These are phyloP conservation scores for Penaeus vannamei DNA, from an alignment of 1,140 invertebrate genomes.

Conservation along the genomic window DNA sequence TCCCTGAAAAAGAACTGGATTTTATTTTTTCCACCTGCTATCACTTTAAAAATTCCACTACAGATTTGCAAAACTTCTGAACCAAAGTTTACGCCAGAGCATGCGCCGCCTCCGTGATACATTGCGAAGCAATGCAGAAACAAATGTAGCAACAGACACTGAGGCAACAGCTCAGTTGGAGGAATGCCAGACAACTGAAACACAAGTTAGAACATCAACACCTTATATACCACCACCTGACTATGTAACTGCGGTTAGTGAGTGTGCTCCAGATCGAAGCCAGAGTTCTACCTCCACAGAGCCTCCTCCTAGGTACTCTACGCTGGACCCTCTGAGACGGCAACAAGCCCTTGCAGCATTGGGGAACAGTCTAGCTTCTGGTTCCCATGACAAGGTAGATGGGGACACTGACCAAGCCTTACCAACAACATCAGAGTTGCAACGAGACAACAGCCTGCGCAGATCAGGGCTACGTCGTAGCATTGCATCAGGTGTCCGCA, in stretches of 20 bases:
- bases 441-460: slow-evolving; percentile 33
- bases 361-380: slow-evolving; percentile 6
- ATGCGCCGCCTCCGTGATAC: slow-evolving; percentile 77
- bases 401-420: not conserved
- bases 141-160: slow-evolving; percentile 1
- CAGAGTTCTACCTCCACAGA: not conserved
- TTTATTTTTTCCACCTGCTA: not conserved
- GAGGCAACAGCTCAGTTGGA: slow-evolving; percentile 32
- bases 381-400: slow-evolving; percentile 15
- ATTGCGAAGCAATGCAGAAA: slow-evolving; percentile 14
- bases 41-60: slow-evolving; percentile 39
- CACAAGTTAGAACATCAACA: not conserved
- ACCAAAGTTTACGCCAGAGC: slow-evolving; percentile 85
- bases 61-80: slow-evolving; percentile 83
- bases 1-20: not conserved
- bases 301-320: slow-evolving; percentile 63
- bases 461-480: slow-evolving; percentile 55
- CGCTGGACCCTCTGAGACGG: slow-evolving; percentile 59
- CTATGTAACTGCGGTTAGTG: slow-evolving; percentile 45
- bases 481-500: slow-evolving; percentile 47
- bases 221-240: slow-evolving; percentile 66
- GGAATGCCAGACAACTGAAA: not conserved
- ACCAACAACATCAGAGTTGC: not conserved
- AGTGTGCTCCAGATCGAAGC: not conserved
- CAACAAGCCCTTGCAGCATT: slow-evolving; percentile 58